Base-by-base conservation (phyloP, 2,113 vertebrate species). In the Rafetus swinhoei region DNA sequence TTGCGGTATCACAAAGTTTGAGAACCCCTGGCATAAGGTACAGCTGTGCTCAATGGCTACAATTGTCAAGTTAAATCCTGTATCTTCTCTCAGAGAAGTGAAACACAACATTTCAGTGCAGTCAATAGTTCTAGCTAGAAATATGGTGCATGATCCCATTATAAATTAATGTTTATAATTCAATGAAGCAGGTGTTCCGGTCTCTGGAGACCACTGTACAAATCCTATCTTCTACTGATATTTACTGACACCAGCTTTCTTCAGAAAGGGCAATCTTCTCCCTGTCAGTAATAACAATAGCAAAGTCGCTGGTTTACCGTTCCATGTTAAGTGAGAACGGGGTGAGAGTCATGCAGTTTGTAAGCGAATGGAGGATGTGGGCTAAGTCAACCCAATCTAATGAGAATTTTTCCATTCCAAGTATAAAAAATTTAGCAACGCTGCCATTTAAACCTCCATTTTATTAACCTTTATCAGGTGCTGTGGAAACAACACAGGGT, bases 381-480 rank as follows among this genome's bases (percentile, higher is more conserved):
- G 39, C 50, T 95, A 90, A 82, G 55, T 35, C 93, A 96, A 72
- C 35, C 39, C 82, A 54, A 94, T 56, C 79, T 88, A 96, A 92
- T 9, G 45, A 91, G 60, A 94, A 94, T 57, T 35, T 5, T 15
- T 93, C 80, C 76, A 94, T 97, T 94, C 93, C 77, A 55, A 92
- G 59, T 79, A 89, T 81, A 89, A 95, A 95, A 97, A 92, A 86
- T 91, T 80, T 84, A 95, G 85, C 95, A 97, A 94, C 9, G 12
- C 6, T 93, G 82, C 79, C 93, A 97, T 97, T 88, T 94, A 96
- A 97, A 90, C 65, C 25, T 87, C 91, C 80, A 15, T 97, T 98
- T 98, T 97, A 97, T 97, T 98, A 98, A 98, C 95, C 97, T 98
- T 98, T 98, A 95, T 97, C 96, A 97, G 86, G 53, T 90, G 86